Conservation (phyloP, 2,888 invertebrate genomes). For the Chaitophorus viminalis region DNA sequence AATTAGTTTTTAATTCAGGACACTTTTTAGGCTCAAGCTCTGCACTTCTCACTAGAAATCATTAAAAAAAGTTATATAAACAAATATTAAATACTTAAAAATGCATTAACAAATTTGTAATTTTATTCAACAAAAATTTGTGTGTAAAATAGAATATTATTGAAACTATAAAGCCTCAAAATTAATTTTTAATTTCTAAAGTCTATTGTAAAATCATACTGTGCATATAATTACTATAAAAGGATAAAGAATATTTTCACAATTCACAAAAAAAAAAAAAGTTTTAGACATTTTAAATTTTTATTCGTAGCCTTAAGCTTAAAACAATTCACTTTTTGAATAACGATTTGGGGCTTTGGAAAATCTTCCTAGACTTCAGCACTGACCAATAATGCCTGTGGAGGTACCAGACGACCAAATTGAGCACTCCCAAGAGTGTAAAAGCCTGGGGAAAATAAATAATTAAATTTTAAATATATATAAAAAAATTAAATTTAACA, state of each 20-base stretch:
- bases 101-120: background rate
- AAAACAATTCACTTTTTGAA: conserved; percentile 43
- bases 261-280: background rate
- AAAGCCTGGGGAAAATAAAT: conserved; percentile 41
- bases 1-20: too few species aligned
- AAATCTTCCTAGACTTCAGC: conserved; percentile 84
- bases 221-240: background rate
- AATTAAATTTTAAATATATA: background rate
- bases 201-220: background rate
- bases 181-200: background rate
- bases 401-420: conserved; percentile 70
- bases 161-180: background rate
- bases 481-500: conserved; percentile 36
- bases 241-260: background rate
- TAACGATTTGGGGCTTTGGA: conserved; percentile 2
- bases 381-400: conserved; percentile 89
- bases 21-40: too few species aligned
- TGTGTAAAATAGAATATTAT: background rate
- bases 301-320: background rate
- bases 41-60: too few species aligned
- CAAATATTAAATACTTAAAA: background rate
- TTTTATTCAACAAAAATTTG: background rate
- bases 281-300: background rate
- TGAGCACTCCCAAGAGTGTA: conserved; percentile 33
- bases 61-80: too few species aligned